Evolutionary conservation across 2,113 vertebrate genomes (phyloP), one percentile per base, ranked within the genome.

Genomic region (Sula dactylatra): DNA sequence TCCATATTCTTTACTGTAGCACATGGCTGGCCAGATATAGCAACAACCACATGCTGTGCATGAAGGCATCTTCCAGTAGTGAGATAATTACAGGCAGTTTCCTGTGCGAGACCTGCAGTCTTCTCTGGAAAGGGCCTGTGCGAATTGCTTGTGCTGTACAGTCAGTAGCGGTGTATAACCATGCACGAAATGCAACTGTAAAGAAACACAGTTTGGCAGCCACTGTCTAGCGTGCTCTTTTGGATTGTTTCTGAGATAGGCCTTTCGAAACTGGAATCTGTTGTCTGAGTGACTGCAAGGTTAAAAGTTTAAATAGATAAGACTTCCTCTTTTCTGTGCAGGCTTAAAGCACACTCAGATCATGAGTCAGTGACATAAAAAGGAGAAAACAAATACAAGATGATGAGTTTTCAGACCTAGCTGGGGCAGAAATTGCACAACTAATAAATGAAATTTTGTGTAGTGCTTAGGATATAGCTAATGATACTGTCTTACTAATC

Each of bases 291-390:
- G 80, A 74, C 80, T 91, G 73, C 13, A 47, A 92, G 96, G 96
- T 98, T 93, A 95, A 96, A 97, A 96, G 92, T 84, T 96, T 56
- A 96, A 82, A 70, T 1, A 92, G 93, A 90, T 93, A 89, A 94
- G 79, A 44, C 83, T 97, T 96, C 92, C 94, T 82, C 79, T 82
- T 95, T 80, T 69, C 59, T 92, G 79, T 24, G 76, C 78, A 94
- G 89, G 32, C 86, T 89, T 38, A 70, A 55, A 95, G 58, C 72
- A 96, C 64, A 92, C 83, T 67, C 92, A 92, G 85, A 70, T 59
- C 55, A 17, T 96, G 94, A 97, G 94, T 98, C 94, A 98, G 89
- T 89, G 91, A 89, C 93, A 88, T 62, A 76, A 18, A 66, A 76
- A 58, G 90, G 71, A 94, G 65, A 76, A 76, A 71, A 90, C 54